Conservation (phyloP, 53 echinoderm and acorn worm species). For the Patiria pectinifera region DNA sequence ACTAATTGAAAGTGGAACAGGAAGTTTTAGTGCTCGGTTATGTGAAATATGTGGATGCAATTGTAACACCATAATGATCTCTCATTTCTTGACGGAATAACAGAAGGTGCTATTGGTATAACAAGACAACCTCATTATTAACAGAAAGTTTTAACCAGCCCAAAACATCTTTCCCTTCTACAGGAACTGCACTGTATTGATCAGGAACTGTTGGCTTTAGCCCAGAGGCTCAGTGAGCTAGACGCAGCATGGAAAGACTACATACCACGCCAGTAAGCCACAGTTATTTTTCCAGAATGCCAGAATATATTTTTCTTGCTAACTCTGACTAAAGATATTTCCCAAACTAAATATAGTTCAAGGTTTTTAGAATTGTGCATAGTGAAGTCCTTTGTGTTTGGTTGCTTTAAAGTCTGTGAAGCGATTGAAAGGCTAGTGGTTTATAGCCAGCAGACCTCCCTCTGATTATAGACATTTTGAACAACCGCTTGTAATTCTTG, state of each 20-base stretch:
- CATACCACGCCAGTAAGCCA: slow-evolving; percentile 79
- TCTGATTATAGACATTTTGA: no score
- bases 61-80: no score
- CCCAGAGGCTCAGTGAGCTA: slow-evolving; percentile 77
- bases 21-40: no score
- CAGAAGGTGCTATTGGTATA: no score
- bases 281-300: neutral
- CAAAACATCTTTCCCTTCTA: neutral
- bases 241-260: slow-evolving; percentile 78
- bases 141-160: no score
- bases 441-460: no score
- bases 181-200: slow-evolving; percentile 56
- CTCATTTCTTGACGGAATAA: no score
- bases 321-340: neutral
- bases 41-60: no score
- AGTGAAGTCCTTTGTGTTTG: neutral
- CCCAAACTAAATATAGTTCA: neutral
- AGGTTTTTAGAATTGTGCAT: neutral
- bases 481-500: no score
- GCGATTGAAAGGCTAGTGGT: no score
- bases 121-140: no score
- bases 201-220: slow-evolving; percentile 82
- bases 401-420: neutral
- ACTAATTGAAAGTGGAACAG: no score
- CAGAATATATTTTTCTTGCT: neutral